phyloP scores from a whole-genome alignment of 2,797 vertebrate species.

The Muraenolepis orangiensis region DNA sequence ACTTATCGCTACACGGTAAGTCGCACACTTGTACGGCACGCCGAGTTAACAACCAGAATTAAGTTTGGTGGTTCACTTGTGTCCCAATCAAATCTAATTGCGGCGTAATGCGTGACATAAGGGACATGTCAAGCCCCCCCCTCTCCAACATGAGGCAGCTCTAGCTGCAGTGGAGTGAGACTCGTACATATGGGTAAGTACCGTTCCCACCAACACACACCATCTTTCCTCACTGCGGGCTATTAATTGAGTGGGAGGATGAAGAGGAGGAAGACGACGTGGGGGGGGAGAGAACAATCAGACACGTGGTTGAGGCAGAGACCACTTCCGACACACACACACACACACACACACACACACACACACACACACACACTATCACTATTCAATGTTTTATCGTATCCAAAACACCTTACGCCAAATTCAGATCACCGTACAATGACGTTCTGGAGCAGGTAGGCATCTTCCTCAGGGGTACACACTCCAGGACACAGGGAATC shows the following conservation, averaged over 20 bases:
- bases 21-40: too few relatives aligned
- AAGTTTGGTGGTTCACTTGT: neutral
- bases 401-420: neutral
- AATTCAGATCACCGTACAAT: too few relatives aligned
- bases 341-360: neutral
- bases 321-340: neutral
- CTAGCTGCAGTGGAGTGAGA: conserved; percentile 68
- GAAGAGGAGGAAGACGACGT: conserved; percentile 29
- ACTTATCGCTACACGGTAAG: too few relatives aligned
- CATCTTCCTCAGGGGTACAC: too few relatives aligned
- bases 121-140: conserved; percentile 56
- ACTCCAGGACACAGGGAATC: too few relatives aligned
- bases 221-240: conserved; percentile 76
- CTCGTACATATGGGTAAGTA: conserved; percentile 73
- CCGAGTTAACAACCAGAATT: too few relatives aligned
- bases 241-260: conserved; percentile 68
- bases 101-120: conserved; percentile 37
- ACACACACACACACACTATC: neutral
- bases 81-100: conserved; percentile 19
- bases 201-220: conserved; percentile 74
- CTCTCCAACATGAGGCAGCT: conserved; percentile 65
- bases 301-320: neutral
- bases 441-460: too few relatives aligned
- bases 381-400: neutral
- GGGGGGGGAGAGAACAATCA: conserved; percentile 8